Base-by-base conservation (phyloP, 2,113 vertebrate species). In the Ophiodon elongatus region DNA sequence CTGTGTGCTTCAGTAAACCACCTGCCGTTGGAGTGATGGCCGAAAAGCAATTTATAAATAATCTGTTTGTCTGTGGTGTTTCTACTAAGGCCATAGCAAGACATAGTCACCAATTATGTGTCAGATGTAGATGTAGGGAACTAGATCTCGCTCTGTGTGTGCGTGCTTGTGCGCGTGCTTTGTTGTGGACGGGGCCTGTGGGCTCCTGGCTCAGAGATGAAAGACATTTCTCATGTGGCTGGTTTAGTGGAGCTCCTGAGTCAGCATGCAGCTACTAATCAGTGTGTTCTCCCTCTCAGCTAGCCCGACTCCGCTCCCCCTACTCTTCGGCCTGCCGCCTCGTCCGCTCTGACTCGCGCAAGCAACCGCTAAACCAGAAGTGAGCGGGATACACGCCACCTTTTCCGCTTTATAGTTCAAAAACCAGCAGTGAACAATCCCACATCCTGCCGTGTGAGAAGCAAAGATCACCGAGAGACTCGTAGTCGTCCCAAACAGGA, bases 201-300 rank as follows among this genome's bases (percentile, higher is more conserved):
- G 91, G 71, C 86, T 92, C 63, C 84, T 81, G 82, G 77, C 84
- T 93, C 82, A 10, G 39, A 93, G 90, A 92, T 93, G 89, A 94
- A 91, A 92, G 90, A 75, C 67, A 37, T 83, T 87, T 91, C 78
- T 89, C 82, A 84, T 93, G 88, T 92, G 91, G 88, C 76, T 87
- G 88, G 66, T 91, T 93, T 85, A 89, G 82, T 79, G 76, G 43
- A 84, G 87, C 85, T 89, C 85, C 90, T 92, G 90, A 93, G 82
- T 93, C 91, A 90, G 88, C 88, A 63, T 35, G 59, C 81, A 86
- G 87, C 89, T 80, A 85, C 86, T 92, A 88, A 93, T 93, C 88
- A 88, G 83, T 45, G 83, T 90, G 77, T 85, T 78, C 87, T 85
- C 77, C 77, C 73, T 43, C 87, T 73, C 74, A 50, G 66, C 76